Evolutionary conservation across 2,888 invertebrate species (phyloP).

Genomic region (Hirtodrosophila trivittata): DNA sequence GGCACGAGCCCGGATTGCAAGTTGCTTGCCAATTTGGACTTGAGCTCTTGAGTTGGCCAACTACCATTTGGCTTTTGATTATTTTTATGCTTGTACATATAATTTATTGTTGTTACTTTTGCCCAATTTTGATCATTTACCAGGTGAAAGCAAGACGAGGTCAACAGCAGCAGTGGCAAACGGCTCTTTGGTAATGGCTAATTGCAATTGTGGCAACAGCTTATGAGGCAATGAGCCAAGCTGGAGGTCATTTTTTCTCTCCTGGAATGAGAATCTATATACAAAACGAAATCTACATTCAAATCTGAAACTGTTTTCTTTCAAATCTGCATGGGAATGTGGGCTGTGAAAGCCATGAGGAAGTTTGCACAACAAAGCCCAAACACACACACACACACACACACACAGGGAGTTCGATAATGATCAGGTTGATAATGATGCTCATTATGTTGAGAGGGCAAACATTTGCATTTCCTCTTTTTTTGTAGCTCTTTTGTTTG

Average conservation of each 20-base stretch:
- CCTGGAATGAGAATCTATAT: constrained; percentile 49
- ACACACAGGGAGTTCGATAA: background rate
- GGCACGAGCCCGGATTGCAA: constrained; percentile 45
- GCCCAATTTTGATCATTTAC: constrained; percentile 6
- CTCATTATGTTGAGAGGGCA: constrained; percentile 13
- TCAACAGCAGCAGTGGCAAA: constrained; percentile 25
- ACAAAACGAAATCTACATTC: background rate
- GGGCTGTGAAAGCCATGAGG: constrained; percentile 62
- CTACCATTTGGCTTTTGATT: constrained; percentile 35
- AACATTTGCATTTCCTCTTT: constrained; percentile 68
- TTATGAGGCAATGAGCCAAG: constrained; percentile 14
- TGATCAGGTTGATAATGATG: background rate
- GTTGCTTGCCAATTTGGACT: constrained; percentile 51
- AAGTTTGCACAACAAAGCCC: constrained; percentile 57
- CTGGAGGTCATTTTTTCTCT: constrained; percentile 44
- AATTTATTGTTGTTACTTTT: constrained; percentile 10
- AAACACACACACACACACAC: constrained; percentile 1
- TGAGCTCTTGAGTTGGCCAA: constrained; percentile 38
- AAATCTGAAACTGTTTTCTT: background rate
- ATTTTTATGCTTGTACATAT: constrained; percentile 1
- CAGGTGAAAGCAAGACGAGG: constrained; percentile 56
- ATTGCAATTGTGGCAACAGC: constrained; percentile 18
- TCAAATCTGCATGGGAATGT: background rate
- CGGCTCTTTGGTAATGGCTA: constrained; percentile 26
- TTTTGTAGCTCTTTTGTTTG: constrained; percentile 28